Evolutionary conservation across 2,888 invertebrate species (phyloP), one percentile per base, ranked within the genome.

Genomic region (Calliopum simillimum): DNA sequence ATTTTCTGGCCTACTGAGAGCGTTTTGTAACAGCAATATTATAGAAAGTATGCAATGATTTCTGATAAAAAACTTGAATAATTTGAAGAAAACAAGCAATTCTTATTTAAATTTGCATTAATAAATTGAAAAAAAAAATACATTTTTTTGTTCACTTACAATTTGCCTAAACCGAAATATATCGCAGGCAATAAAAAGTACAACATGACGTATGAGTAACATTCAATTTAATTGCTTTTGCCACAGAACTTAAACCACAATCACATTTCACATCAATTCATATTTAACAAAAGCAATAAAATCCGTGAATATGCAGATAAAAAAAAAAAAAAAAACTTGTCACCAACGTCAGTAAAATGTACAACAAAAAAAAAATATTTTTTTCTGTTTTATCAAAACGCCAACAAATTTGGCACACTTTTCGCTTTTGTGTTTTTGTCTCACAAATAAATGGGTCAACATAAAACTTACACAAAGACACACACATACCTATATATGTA

Each of bases 391-490:
- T 41, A 21, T 62, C 23, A 46, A 63, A 25, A 14, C 6, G n/a
- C 49, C 14, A 23, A 23, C 25, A 33, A 33, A 53, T 64, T 64
- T 64, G 64, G 64, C 55, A 53, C 55, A 65, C 44, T 53, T 65
- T 65, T 64, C 21, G 64, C 68, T 53, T 68, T 14, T 55, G 49
- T 63, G 44, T 46, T 14, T 46, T 11, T 16, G 58, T 33, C 21
- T 62, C 44, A 3, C 44, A 19, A n/a, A 53, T 66, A 71, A 62
- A 69, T 71, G 62, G 66, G 69, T 69, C 69, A 66, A 16, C 23
- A 13, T 25, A 13, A 25, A 12, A 59, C 33, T n/a, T 12, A 51
- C 43, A 49, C 47, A 67, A 41, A 41, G 41, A 56, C 12, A 19
- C 33, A 43, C 13, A 65, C 23, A 46, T 44, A 25, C 8, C 14